Conservation (phyloP, 1,140 invertebrate genomes). For the Drosophila setifemur region DNA sequence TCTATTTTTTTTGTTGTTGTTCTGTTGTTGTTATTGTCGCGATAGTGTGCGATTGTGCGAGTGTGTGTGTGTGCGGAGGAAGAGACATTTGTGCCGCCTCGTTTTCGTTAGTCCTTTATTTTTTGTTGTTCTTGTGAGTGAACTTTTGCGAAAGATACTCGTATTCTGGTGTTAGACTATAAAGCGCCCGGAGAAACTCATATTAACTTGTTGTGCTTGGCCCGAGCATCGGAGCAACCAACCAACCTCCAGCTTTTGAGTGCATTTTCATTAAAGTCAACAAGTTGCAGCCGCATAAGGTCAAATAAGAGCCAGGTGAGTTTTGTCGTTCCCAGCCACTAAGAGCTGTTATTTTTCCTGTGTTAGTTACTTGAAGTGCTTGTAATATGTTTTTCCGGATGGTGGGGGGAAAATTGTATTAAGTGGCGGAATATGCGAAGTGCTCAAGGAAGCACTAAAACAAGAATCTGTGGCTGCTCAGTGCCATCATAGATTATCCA, state of each 20-base stretch:
- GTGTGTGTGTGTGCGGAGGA: slow-evolving; percentile 16
- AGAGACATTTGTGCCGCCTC: no score
- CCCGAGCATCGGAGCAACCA: slow-evolving; percentile 8
- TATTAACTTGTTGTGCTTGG: slow-evolving; percentile 64
- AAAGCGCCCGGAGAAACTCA: slow-evolving; percentile 45
- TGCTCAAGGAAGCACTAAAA: neutral
- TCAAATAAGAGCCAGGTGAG: slow-evolving; percentile 60
- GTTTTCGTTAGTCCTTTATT: slow-evolving; percentile 14
- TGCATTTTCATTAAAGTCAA: slow-evolving; percentile 77
- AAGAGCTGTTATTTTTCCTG: slow-evolving; percentile 13
- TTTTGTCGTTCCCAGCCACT: slow-evolving; percentile 24
- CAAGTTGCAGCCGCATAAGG: slow-evolving; percentile 66
- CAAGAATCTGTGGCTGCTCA: neutral
- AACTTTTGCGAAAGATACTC: slow-evolving; percentile 46
- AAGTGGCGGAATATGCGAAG: slow-evolving; percentile 6
- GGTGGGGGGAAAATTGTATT: slow-evolving; percentile 20
- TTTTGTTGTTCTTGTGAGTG: slow-evolving; percentile 48
- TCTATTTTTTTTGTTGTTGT: slow-evolving; percentile 21
- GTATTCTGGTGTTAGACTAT: slow-evolving; percentile 23
- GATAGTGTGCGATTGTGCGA: slow-evolving; percentile 3
- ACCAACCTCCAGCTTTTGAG: slow-evolving; percentile 25
- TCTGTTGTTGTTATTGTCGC: no score
- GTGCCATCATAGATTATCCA: neutral
- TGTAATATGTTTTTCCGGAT: slow-evolving; percentile 43
- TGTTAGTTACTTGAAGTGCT: slow-evolving; percentile 43